Percentiles rank a stretch among this genome's conserved stretches.
Conservation (phyloP, 2,888 invertebrate genomes). For the Eupithecia inturbata region DNA sequence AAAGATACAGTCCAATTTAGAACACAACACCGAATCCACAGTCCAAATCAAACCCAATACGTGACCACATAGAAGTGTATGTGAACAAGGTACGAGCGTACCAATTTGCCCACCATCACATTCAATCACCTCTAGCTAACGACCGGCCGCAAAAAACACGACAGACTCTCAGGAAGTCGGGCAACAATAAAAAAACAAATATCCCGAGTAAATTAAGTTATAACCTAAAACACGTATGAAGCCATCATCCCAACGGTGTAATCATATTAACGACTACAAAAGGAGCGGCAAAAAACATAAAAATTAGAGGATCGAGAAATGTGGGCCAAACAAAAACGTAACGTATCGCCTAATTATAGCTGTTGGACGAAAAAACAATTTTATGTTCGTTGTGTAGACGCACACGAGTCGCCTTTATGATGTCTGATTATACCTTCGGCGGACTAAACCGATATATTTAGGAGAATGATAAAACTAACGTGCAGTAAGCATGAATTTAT, state of each 20-base stretch:
- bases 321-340: constrained; percentile 84
- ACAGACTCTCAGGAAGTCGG: constrained; percentile 82
- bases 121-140: constrained; percentile 82
- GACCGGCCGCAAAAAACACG: constrained; percentile 77
- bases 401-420: constrained; percentile 70
- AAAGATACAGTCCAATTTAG: constrained; percentile 63
- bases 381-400: constrained; percentile 69
- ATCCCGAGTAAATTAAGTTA: constrained; percentile 83
- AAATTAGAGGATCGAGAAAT: constrained; percentile 84
- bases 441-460: constrained; percentile 47
- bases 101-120: constrained; percentile 79
- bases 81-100: constrained; percentile 49
- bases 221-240: constrained; percentile 84
- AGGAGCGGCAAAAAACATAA: constrained; percentile 81
- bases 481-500: constrained; percentile 46
- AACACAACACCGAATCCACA: constrained; percentile 53
- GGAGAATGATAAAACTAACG: constrained; percentile 49
- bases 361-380: constrained; percentile 83
- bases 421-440: constrained; percentile 55
- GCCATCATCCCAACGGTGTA: constrained; percentile 84
- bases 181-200: constrained; percentile 82
- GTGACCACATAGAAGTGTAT: constrained; percentile 54
- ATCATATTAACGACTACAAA: constrained; percentile 85
- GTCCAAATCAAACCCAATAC: constrained; percentile 63
- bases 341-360: constrained; percentile 84